Conservation (phyloP, 2,113 vertebrate genomes). For the Pseudonaja textilis region DNA sequence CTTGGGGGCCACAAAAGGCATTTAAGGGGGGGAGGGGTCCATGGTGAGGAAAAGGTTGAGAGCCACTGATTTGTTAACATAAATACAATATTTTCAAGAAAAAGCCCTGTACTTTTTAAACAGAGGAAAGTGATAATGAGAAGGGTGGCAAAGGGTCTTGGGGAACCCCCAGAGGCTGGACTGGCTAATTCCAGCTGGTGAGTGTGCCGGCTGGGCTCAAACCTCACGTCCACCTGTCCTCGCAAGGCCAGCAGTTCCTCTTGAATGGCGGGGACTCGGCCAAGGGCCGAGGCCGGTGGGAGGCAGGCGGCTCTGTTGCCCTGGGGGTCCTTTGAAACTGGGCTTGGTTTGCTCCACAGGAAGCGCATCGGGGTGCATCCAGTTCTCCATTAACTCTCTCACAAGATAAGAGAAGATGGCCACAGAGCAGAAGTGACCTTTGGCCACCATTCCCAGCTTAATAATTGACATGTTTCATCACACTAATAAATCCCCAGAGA, state of each 20-base stretch:
- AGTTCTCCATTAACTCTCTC: neutral
- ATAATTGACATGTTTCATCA: conserved; percentile 62
- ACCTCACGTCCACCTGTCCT: neutral
- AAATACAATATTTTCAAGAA: neutral
- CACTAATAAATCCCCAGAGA: conserved; percentile 7
- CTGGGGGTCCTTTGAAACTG: neutral
- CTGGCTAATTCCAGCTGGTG: neutral
- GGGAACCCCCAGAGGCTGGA: neutral
- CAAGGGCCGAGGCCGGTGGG: neutral
- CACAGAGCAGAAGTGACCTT: neutral
- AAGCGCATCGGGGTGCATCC: neutral
- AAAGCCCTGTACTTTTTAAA: neutral
- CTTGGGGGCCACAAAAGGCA: neutral
- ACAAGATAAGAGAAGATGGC: neutral
- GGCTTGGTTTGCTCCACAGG: neutral
- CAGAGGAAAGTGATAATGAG: neutral
- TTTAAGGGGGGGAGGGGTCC: neutral
- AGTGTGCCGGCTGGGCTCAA: neutral
- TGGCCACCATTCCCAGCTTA: conserved; percentile 31
- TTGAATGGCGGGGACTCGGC: too few species aligned
- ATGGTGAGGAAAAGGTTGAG: neutral
- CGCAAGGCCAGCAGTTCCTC: neutral
- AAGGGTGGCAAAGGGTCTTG: neutral
- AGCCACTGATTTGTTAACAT: neutral
- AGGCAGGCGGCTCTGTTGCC: neutral